Evolutionary conservation across 2,888 invertebrate genomes (phyloP).

Genomic region (Agrochola macilenta): DNA sequence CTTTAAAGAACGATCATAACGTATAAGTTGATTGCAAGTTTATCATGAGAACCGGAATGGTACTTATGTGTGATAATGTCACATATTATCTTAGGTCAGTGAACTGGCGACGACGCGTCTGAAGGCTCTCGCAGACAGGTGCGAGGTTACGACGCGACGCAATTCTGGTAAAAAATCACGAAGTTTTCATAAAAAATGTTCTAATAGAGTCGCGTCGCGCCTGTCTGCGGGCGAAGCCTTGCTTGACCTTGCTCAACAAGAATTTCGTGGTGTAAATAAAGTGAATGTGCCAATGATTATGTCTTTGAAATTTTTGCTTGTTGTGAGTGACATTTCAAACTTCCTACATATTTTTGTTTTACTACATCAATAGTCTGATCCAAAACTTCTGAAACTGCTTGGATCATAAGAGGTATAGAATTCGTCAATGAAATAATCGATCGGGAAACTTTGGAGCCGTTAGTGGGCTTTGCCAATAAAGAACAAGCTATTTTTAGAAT

Average conservation of each 20-base stretch:
- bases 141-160: neutral
- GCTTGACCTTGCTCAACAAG: conserved; percentile 29
- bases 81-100: conserved; percentile 1
- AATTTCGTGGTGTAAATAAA: neutral
- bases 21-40: too few relatives aligned
- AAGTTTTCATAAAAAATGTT: neutral
- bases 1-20: too few relatives aligned
- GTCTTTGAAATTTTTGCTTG: neutral
- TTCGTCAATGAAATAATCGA: neutral
- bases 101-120: neutral
- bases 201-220: too few relatives aligned
- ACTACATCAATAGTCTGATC: neutral
- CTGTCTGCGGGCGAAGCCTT: neutral
- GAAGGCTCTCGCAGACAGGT: neutral
- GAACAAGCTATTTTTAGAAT: neutral
- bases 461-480: neutral
- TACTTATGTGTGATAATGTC: neutral
- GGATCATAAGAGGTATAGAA: neutral
- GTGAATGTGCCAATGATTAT: neutral
- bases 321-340: neutral
- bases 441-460: too few relatives aligned
- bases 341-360: neutral
- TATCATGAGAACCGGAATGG: conserved; percentile 20
- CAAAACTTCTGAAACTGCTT: neutral
- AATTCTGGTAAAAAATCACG: neutral